Conservation (phyloP, 2,888 invertebrate species). For the Stomorhina lunata region DNA sequence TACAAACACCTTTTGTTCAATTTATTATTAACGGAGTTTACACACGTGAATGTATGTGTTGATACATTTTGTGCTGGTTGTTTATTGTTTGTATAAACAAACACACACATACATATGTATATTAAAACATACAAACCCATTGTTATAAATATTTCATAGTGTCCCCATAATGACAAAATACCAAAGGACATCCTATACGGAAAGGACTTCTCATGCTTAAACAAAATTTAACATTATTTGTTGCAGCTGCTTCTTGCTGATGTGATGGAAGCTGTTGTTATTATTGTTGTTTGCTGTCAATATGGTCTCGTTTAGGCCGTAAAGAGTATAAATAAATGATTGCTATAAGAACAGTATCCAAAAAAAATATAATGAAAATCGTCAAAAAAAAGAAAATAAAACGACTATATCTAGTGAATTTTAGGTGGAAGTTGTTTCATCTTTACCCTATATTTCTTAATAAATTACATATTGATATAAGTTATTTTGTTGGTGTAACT, state of each 20-base stretch:
- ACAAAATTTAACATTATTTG: constrained; percentile 45
- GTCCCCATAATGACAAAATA: constrained; percentile 55
- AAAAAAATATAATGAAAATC: constrained; percentile 20
- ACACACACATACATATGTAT: constrained; percentile 9
- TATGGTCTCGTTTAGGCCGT: constrained; percentile 55
- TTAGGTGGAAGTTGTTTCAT: background rate
- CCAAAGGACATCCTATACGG: constrained; percentile 53
- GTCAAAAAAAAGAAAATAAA: background rate
- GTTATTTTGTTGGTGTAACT: too few species aligned
- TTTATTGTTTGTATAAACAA: constrained; percentile 26
- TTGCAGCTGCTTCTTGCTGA: background rate
- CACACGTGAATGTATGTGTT: background rate
- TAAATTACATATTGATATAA: too few species aligned
- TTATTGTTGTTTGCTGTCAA: constrained; percentile 48
- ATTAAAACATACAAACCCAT: too few species aligned
- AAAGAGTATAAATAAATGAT: constrained; percentile 59
- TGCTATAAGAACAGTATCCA: constrained; percentile 42
- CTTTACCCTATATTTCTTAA: too few species aligned
- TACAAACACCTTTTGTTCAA: constrained; percentile 60
- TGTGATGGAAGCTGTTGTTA: background rate
- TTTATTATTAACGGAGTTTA: constrained; percentile 55
- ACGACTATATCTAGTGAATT: background rate
- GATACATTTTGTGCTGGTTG: constrained; percentile 28
- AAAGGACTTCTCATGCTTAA: constrained; percentile 36
- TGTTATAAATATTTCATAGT: constrained; percentile 51